Evolutionary conservation across 2,113 vertebrate species (phyloP), one percentile per base, ranked within the genome.

Genomic region (Climacteris rufus): DNA sequence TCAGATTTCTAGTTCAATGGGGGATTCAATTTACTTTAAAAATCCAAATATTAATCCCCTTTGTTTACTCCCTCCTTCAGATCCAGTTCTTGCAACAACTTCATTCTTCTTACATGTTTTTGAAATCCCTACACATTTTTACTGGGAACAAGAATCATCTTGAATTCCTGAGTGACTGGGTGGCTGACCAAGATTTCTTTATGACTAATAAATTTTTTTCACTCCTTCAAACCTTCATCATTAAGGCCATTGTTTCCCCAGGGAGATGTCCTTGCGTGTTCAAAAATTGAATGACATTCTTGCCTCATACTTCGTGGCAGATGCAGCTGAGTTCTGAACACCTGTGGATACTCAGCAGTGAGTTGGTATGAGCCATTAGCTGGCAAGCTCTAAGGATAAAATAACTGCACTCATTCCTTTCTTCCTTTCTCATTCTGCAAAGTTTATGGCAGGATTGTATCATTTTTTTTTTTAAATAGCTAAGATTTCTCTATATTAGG

Each of bases 161-260:
- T 56, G 54, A 95, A 93, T 90, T 95, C 95, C 92, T 72, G 30
- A 77, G 82, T 79, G 90, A 78, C 85, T 96, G 78, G 66, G 68
- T 91, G 78, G 59, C 66, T 93, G 84, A 85, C 40, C 35, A 70
- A 52, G 42, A 54, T 75, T 92, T 70, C 47, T 93, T 88, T 87
- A 88, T 92, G 93, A 97, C 85, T 95, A 93, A 94, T 64, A 42
- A 75, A 52, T 90, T 88, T 76, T 87, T 94, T 68, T 75, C 66
- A 35, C 60, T 93, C 54, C 24, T 54, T 61, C 66, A 80, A 69
- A 85, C 42, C 30, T 82, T 83, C 78, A 47, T 59, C 45, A 77
- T 86, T 39, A 90, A 77, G 45, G 23, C 44, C 31, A 68, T 57
- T 78, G 33, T 86, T 93, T 83, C 71, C 71, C 76, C 35, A 40